Conservation (phyloP, 2,113 vertebrate genomes). For the Excalfactoria chinensis region DNA sequence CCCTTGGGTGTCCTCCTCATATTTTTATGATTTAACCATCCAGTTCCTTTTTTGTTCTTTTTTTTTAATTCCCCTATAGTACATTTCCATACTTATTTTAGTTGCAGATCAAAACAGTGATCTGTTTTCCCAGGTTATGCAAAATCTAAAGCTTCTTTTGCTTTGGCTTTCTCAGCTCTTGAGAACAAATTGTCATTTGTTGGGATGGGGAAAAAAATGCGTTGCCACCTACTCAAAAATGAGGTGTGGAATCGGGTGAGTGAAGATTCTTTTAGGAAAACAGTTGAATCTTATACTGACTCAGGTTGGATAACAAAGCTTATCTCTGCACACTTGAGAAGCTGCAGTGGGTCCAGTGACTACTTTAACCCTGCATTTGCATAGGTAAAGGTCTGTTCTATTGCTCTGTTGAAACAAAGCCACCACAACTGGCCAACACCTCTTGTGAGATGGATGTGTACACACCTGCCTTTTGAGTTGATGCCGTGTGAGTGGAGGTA, state of each 20-base stretch:
- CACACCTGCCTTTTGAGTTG: background rate
- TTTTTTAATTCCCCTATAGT: background rate
- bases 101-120: background rate
- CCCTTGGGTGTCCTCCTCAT: background rate
- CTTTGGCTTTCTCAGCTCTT: background rate
- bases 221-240: background rate
- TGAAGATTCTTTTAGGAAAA: background rate
- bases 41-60: background rate
- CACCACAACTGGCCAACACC: background rate
- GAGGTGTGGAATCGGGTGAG: background rate
- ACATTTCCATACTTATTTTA: background rate
- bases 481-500: background rate
- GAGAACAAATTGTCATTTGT: background rate
- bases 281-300: background rate
- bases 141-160: background rate
- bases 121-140: background rate
- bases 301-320: background rate
- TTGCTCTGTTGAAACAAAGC: background rate
- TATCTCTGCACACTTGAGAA: conserved; percentile 32
- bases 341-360: background rate
- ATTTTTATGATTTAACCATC: background rate
- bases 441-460: background rate
- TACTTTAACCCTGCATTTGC: background rate
- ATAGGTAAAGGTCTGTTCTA: background rate
- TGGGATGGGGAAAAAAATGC: background rate